Evolutionary conservation across 2,113 vertebrate genomes (phyloP).

Genomic region (Illadopsis cleaveri): DNA sequence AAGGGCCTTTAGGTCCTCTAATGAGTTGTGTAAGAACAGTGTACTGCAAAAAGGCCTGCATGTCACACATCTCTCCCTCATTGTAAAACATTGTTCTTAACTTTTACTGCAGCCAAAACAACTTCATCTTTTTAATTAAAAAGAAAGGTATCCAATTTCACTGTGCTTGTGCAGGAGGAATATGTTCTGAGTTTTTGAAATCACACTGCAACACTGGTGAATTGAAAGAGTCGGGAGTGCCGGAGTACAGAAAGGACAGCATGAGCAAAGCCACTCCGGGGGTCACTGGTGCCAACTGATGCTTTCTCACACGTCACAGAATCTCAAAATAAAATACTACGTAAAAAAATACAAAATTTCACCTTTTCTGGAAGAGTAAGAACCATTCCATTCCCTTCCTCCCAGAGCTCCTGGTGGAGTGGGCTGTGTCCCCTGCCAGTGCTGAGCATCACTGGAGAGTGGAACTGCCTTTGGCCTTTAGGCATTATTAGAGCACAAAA

Average conservation of each 20-base stretch:
- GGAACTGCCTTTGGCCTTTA: background rate
- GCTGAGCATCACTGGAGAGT: background rate
- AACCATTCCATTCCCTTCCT: background rate
- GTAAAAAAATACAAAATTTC: background rate
- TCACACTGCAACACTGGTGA: background rate
- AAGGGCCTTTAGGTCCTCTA: constrained; percentile 25
- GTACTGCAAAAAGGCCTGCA: constrained; percentile 4
- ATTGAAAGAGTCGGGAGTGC: background rate
- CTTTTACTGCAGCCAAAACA: constrained; percentile 44
- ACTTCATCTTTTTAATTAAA: constrained; percentile 45
- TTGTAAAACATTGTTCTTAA: constrained; percentile 46
- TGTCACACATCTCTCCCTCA: constrained; percentile 58
- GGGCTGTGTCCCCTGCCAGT: background rate
- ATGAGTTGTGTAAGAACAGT: background rate
- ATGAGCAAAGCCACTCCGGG: background rate
- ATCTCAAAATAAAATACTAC: background rate
- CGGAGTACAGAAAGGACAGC: background rate
- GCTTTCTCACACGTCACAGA: background rate
- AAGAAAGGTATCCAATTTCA: constrained; percentile 13
- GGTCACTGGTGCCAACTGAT: background rate
- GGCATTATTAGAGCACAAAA: background rate
- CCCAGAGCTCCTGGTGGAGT: background rate
- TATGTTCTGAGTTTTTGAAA: background rate
- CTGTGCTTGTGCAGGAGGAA: background rate
- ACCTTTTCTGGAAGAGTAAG: background rate